Percentiles rank a stretch among this genome's conserved stretches.
These are phyloP conservation scores for Calypte anna DNA, from an alignment of 2,113 vertebrate genomes.

Conservation along the genomic window DNA sequence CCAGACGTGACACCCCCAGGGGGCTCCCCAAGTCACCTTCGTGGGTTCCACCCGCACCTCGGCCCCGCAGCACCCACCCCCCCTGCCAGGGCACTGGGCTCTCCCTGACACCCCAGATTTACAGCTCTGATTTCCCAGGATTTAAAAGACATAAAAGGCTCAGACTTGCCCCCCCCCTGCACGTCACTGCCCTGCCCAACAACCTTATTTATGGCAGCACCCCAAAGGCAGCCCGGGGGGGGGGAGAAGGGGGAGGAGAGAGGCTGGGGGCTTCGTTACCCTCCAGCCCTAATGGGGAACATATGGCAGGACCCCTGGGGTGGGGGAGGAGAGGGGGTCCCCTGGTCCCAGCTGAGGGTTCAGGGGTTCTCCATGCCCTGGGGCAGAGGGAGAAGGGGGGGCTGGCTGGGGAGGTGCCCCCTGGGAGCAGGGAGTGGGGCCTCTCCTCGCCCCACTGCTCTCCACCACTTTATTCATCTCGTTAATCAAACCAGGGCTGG, in stretches of 20 bases:
- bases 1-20: background rate
- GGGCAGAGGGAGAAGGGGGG: background rate
- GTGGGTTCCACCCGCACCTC: background rate
- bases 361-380: background rate
- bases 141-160: background rate
- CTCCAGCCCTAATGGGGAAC: slow-evolving; percentile 67
- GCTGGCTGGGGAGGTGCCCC: background rate
- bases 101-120: slow-evolving; percentile 20
- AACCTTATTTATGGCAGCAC: slow-evolving; percentile 36
- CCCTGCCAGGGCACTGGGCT: background rate
- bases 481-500: slow-evolving; percentile 33
- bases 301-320: slow-evolving; percentile 41
- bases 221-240: background rate
- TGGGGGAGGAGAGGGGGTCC: background rate
- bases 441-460: background rate
- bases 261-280: background rate
- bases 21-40: rapidly evolving
- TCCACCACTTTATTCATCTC: slow-evolving; percentile 27
- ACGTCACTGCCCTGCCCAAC: background rate
- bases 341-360: rapidly evolving
- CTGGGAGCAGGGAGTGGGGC: background rate
- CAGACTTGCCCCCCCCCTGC: background rate
- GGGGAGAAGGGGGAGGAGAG: background rate
- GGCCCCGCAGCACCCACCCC: background rate
- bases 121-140: background rate